phyloP scores from a whole-genome alignment of 1,140 invertebrate species.

The Heterodera schachtii region DNA sequence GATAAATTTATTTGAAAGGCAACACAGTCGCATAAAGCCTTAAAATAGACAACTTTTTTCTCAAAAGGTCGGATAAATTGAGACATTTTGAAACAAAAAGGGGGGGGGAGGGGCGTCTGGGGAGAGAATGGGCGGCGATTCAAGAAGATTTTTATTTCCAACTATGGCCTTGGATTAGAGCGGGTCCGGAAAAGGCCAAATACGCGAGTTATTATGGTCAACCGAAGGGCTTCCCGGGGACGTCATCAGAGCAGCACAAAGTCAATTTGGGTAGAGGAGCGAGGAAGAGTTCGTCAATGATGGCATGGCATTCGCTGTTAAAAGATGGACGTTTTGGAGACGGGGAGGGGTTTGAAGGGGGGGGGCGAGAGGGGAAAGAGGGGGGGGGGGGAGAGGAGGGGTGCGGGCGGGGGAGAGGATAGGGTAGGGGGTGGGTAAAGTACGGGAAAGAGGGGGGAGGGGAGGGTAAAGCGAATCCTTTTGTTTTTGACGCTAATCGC shows the following conservation, averaged over 20 bases:
- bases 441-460: too few relatives aligned
- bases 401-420: too few relatives aligned
- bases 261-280: too few relatives aligned
- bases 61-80: background rate
- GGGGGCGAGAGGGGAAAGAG: background rate
- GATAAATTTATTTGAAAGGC: background rate
- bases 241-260: background rate
- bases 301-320: background rate
- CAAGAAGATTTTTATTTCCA: background rate
- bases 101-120: too few relatives aligned
- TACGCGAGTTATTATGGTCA: background rate
- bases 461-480: too few relatives aligned
- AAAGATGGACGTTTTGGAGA: too few relatives aligned
- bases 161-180: constrained; percentile 1
- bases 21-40: too few relatives aligned
- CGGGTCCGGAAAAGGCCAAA: constrained; percentile 1
- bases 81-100: background rate
- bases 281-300: background rate
- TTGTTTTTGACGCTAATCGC: too few relatives aligned
- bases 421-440: too few relatives aligned
- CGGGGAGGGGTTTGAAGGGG: too few relatives aligned
- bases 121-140: background rate
- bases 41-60: too few relatives aligned
- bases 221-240: constrained; percentile 1
- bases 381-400: too few relatives aligned